phyloP scores from a whole-genome alignment of 2,797 vertebrate species.

The Okamejei kenojei region DNA sequence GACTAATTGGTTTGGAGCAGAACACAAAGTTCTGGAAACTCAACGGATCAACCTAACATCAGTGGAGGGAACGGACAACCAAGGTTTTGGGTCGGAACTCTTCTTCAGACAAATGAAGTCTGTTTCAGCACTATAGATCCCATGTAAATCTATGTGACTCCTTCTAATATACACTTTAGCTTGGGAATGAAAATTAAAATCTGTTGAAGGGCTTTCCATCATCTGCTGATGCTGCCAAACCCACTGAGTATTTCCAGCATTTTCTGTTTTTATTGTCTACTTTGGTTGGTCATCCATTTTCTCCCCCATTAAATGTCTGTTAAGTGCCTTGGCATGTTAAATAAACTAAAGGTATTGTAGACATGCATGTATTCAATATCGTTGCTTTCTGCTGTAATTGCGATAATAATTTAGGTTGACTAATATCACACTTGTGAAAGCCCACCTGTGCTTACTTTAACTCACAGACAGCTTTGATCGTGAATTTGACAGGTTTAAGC shows the following conservation, averaged over 20 bases:
- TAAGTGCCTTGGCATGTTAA: neutral
- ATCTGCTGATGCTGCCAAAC: too few relatives aligned
- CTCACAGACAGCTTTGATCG: neutral
- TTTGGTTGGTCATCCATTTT: neutral
- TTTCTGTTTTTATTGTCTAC: neutral
- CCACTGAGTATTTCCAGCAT: too few relatives aligned
- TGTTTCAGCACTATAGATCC: neutral
- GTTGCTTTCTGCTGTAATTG: neutral
- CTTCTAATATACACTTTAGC: neutral
- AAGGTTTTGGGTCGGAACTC: too few relatives aligned
- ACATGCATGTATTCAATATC: neutral
- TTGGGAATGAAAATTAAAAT: too few relatives aligned
- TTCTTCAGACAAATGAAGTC: too few relatives aligned
- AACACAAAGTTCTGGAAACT: too few relatives aligned
- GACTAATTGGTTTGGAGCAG: neutral
- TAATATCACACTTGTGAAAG: neutral
- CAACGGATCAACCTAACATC: too few relatives aligned
- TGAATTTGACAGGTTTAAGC: neutral
- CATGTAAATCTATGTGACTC: neutral
- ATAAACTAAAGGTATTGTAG: neutral
- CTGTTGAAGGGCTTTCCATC: too few relatives aligned
- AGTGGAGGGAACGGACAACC: too few relatives aligned
- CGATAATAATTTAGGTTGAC: neutral
- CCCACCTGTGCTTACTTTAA: neutral
- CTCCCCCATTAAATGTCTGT: neutral